phyloP scores from a whole-genome alignment of 2,888 invertebrate genomes.

The Campaea margaritaria region DNA sequence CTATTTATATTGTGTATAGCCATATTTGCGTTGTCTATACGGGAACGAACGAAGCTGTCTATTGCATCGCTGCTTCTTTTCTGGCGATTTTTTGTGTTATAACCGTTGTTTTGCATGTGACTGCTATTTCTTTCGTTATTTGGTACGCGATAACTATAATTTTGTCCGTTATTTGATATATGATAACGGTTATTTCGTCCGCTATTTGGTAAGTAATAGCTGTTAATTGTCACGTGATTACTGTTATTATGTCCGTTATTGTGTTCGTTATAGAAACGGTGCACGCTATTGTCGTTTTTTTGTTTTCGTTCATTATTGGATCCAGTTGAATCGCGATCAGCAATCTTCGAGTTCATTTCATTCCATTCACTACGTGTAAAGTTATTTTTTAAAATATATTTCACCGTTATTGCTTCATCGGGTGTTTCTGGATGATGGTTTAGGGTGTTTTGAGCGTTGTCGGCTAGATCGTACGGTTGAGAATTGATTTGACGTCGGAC shows the following conservation, averaged over 20 bases:
- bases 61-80: neutral
- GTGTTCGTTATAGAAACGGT: too few relatives aligned
- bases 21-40: neutral
- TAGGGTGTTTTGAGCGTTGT: slow-evolving; percentile 1
- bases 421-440: neutral
- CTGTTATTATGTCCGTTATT: too few relatives aligned
- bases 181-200: too few relatives aligned
- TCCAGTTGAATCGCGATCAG: neutral
- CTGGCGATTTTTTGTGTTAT: neutral
- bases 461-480: neutral
- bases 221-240: too few relatives aligned
- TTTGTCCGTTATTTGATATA: too few relatives aligned
- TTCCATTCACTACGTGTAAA: neutral
- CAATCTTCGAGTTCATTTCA: neutral
- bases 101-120: too few relatives aligned
- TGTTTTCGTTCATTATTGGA: neutral
- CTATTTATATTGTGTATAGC: too few relatives aligned
- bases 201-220: too few relatives aligned
- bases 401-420: slow-evolving; percentile 3
- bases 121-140: too few relatives aligned
- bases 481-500: neutral
- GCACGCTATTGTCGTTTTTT: too few relatives aligned
- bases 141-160: too few relatives aligned
- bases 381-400: slow-evolving; percentile 8
- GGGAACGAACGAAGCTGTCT: neutral